Evolutionary conservation across 2,888 invertebrate species (phyloP), one percentile per base, ranked within the genome.

Genomic region (Andrena marginata): DNA sequence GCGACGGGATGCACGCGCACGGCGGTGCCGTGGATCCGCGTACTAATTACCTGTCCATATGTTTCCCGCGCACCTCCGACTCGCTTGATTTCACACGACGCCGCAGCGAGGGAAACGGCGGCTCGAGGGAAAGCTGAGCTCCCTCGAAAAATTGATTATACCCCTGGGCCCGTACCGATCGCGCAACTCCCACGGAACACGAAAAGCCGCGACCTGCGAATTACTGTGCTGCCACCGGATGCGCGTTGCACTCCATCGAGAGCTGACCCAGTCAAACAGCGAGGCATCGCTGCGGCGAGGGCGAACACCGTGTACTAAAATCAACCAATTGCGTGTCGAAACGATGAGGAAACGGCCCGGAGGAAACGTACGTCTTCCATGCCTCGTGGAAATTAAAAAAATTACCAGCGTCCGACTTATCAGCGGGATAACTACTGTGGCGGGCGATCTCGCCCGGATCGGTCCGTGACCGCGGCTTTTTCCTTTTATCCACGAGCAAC

Each of bases 31-130:
- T 26, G 63, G 68, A 48, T 49, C 62, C 62, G 31, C 49, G 71
- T 23, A 26, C 74, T 72, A 80, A 80, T 79, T 75, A 65, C 80
- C 35, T 16, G 29, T 70, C 75, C 80, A 73, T 71, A 76, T 82
- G 67, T 62, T 70, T 56, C 60, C 49, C 60, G 69, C 31, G 60
- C 49, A 70, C 60, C 59, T 63, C 54, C 75, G 54, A 23, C 62
- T 35, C 54, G 67, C 23, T 49, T 63, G 63, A 80, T 75, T 75
- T 80, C 75, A 49, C 49, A 26, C 54, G 60, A 73, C n/a, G n/a
- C 69, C 29, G 33, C 65, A 35, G 62, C 60, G 13, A 56, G 26
- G 23, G 68, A 13, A 20, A 35, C 16, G 23, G 8, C 16, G 59
- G 7, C 16, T 3, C 71, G 23, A 70, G 60, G 49, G 73, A 63